These are phyloP conservation scores for Myodes glareolus DNA, from an alignment of 2,113 vertebrate species.

Conservation along the genomic window DNA sequence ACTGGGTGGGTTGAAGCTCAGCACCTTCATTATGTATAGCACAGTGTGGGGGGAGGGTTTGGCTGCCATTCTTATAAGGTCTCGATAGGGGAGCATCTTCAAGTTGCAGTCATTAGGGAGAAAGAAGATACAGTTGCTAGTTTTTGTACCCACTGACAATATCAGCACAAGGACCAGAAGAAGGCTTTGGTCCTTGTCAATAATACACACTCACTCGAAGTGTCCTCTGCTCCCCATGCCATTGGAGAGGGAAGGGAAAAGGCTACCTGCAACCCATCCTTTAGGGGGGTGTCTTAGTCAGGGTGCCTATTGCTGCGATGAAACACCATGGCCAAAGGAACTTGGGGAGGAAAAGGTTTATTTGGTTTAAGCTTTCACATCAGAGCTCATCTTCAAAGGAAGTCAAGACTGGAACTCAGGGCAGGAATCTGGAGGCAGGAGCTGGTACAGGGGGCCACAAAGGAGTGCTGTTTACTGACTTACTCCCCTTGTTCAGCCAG, in stretches of 20 bases:
- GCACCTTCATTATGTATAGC: background rate
- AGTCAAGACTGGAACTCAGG: background rate
- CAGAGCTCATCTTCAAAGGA: background rate
- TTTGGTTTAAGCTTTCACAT: background rate
- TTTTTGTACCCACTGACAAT: background rate
- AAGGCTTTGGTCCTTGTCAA: background rate
- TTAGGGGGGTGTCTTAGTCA: background rate
- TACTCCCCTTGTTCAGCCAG: background rate
- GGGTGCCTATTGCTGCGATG: background rate
- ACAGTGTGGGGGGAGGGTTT: too few species aligned
- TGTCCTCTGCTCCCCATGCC: background rate
- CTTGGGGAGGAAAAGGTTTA: background rate
- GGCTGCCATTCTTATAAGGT: background rate
- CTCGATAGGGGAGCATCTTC: background rate
- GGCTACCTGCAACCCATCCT: rapidly evolving
- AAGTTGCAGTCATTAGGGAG: background rate
- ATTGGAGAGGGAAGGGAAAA: background rate
- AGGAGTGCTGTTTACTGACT: background rate
- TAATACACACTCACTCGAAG: background rate
- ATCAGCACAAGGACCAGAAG: background rate
- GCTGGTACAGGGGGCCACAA: background rate
- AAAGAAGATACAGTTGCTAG: background rate
- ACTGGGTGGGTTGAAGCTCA: background rate
- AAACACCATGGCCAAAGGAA: background rate
- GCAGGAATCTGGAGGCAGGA: background rate